Base-by-base conservation (phyloP, 2,888 invertebrate genomes). In the Calliopum simillimum region DNA sequence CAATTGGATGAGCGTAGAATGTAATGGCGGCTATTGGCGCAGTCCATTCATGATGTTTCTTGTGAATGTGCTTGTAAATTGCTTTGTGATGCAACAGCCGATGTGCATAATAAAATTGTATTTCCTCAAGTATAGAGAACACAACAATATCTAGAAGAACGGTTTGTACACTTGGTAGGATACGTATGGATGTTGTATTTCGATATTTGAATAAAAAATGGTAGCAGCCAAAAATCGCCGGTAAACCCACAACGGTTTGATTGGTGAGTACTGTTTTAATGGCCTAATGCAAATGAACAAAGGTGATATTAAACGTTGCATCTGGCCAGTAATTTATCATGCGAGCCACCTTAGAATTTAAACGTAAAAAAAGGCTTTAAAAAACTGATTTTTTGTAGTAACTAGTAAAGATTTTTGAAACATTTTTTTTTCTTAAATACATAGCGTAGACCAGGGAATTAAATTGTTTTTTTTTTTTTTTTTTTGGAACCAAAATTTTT, bases 31-130 rank as follows among this genome's bases (percentile, higher is more conserved):
- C 93, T 61, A 95, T 90, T 0, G 95, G 94, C 0, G 94, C 91
- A 1, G 93, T 93, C 94, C 94, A 95, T 83, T 95, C 94, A 78
- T 95, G 95, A 82, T 95, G 95, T 78, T 91, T 89, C 84, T 95
- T 95, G 85, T 95, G 95, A 74, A 95, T 91, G 80, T 90, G 88
- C 79, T 92, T 93, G 86, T 95, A 95, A 41, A 95, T 81, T 64
- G 87, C 85, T 61, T 90, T 90, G 78, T 90, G 90, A 81, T 95
- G 95, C 46, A 94, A 86, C 71, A 94, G 81, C 89, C 94, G 90
- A 85, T 95, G 95, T 2, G 92, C 90, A 83, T 95, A 95, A 83
- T 95, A 95, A 84, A 95, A 95, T 74, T 90, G 89, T 73, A 93
- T 88, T 86, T 95, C 95, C 82, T 94, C 93, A 71, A 92, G 88